These are phyloP conservation scores for Drosophila subpulchrella DNA, from an alignment of 1,140 invertebrate species.

Conservation along the genomic window DNA sequence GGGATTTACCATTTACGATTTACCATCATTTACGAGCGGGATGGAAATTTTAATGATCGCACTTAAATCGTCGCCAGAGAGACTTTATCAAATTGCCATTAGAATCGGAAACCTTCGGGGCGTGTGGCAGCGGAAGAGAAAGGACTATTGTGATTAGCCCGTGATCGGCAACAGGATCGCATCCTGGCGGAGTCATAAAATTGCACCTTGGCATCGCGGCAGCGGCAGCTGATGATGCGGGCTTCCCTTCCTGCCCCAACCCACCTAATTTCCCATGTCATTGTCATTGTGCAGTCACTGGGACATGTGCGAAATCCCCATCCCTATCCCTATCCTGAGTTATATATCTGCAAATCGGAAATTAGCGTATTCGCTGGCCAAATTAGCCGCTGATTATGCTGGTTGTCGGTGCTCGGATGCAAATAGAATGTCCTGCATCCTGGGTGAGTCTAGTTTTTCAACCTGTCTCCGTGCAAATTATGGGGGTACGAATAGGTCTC, in stretches of 20 bases:
- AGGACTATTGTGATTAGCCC: constrained; percentile 38
- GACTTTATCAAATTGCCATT: constrained; percentile 53
- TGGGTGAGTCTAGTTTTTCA: neutral
- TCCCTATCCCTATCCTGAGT: constrained; percentile 7
- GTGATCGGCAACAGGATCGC: constrained; percentile 22
- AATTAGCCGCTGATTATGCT: constrained; percentile 66
- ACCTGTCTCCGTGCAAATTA: constrained; percentile 1
- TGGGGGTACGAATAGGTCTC: constrained; percentile 8
- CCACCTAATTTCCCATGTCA: constrained; percentile 19
- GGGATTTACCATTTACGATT: constrained; percentile 22
- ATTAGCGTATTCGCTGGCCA: constrained; percentile 64
- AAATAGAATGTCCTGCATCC: constrained; percentile 11
- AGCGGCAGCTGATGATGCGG: constrained; percentile 46
- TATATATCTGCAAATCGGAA: constrained; percentile 24
- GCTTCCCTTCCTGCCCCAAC: neutral
- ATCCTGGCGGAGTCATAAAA: constrained; percentile 30
- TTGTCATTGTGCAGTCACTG: constrained; percentile 38
- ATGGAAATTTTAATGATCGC: constrained; percentile 39
- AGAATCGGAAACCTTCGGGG: constrained; percentile 28
- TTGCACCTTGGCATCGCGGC: constrained; percentile 33
- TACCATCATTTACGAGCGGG: constrained; percentile 25
- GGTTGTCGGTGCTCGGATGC: constrained; percentile 22
- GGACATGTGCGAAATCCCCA: constrained; percentile 40
- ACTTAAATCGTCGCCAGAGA: constrained; percentile 1
- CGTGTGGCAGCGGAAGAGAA: constrained; percentile 28